phyloP scores from a whole-genome alignment of 2,888 invertebrate species.

The Limnephilus auricula region DNA sequence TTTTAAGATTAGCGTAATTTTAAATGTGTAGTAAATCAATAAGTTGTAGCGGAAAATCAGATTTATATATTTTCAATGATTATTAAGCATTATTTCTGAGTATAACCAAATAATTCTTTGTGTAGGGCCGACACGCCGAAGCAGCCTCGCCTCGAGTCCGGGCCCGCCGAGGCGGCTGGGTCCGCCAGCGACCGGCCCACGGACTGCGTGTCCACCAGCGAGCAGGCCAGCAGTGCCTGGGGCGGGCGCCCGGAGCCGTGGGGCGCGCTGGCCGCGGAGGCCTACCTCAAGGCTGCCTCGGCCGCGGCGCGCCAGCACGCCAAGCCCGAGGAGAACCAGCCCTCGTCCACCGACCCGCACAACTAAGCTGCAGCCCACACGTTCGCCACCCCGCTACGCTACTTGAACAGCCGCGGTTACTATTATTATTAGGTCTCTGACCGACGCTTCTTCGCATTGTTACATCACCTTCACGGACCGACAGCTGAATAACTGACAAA shows the following conservation, averaged over 20 bases:
- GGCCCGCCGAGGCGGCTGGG: slow-evolving; percentile 52
- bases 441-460: not conserved
- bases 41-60: too few relatives aligned
- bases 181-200: slow-evolving; percentile 69
- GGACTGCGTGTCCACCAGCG: slow-evolving; percentile 75
- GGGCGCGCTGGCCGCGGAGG: slow-evolving; percentile 73
- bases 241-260: slow-evolving; percentile 69
- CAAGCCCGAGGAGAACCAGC: slow-evolving; percentile 75
- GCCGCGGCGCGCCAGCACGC: slow-evolving; percentile 68
- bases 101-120: not conserved
- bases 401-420: not conserved
- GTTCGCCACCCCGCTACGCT: slow-evolving; percentile 13
- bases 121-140: slow-evolving; percentile 76
- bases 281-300: slow-evolving; percentile 73
- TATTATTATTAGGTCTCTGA: not conserved
- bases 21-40: not conserved
- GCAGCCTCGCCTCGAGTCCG: slow-evolving; percentile 65
- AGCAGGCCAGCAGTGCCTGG: slow-evolving; percentile 68
- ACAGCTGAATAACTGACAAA: not conserved
- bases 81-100: not conserved
- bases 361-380: slow-evolving; percentile 70
- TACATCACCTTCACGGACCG: not conserved
- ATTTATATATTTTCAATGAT: too few relatives aligned
- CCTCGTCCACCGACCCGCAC: slow-evolving; percentile 76
- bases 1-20: not conserved